These are phyloP conservation scores for Coelopa pilipes DNA, from an alignment of 2,888 invertebrate species.

Conservation along the genomic window DNA sequence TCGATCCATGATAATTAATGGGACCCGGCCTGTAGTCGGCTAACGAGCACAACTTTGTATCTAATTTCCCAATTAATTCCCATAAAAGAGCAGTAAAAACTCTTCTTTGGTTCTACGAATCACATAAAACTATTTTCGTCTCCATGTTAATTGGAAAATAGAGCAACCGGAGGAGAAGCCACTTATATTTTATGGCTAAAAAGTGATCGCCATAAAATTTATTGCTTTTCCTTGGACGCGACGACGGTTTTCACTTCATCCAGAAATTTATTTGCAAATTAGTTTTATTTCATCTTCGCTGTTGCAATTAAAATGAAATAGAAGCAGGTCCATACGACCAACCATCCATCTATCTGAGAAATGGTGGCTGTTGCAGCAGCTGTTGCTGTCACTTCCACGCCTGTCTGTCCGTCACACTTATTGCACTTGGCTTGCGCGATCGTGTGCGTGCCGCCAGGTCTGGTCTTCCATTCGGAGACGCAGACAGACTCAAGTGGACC, in stretches of 20 bases:
- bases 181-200: background rate
- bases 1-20: too few species aligned
- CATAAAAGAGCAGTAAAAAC: too few species aligned
- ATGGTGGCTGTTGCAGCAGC: slow-evolving; percentile 39
- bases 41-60: background rate
- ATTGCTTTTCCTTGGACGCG: background rate
- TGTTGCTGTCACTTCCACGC: slow-evolving; percentile 42
- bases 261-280: background rate
- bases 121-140: background rate
- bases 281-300: background rate
- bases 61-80: background rate
- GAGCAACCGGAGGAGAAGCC: too few species aligned
- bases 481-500: background rate
- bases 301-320: slow-evolving; percentile 13
- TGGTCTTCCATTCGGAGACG: background rate
- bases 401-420: background rate
- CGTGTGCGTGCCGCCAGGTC: background rate
- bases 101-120: too few species aligned
- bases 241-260: slow-evolving; percentile 49
- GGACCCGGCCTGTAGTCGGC: too few species aligned
- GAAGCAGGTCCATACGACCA: background rate
- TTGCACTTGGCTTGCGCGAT: slow-evolving; percentile 4
- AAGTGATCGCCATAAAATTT: slow-evolving; percentile 3
- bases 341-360: background rate
- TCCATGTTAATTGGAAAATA: background rate